Evolutionary conservation across 2,797 vertebrate species (phyloP), one percentile per base, ranked within the genome.

Genomic region (Arctocebus calabarensis): DNA sequence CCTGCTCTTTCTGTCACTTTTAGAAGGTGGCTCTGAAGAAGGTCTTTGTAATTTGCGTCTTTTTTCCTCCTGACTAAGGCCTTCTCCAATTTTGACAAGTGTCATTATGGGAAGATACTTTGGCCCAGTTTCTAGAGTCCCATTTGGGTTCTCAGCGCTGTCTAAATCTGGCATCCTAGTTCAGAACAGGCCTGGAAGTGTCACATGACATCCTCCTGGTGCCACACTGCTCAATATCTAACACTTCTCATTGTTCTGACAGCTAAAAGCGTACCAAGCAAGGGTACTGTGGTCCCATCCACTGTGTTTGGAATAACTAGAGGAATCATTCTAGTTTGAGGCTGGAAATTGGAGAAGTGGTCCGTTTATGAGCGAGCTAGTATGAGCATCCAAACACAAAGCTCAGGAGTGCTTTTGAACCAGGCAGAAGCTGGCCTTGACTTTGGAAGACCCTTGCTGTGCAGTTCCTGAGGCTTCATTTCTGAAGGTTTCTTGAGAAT

Each of bases 31-130:
- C 82, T 93, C 12, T 5, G 22, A 84, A 91, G 92, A 75, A 70
- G 22, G n/a, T 62, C 96, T 97, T 96, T 96, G 94, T 96, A 91
- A 97, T 97, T 97, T 93, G 73, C 87, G 68, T 95, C 83, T 34
- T 48, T 78, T 78, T 64, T 34, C 37, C 37, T 57, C 73, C 34
- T 20, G 85, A 86, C 93, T 64, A 17, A 95, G 84, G 92, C 77
- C 90, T 81, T 90, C 94, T 96, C 20, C 2, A 0, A 59, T 74
- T 90, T 37, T 88, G 74, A 87, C 78, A 48, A 27, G 84, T 96
- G 86, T 97, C 84, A 83, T 96, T 92, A 92, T 78, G 88, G 89
- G 74, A 74, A 95, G 93, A 88, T 71, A 85, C 73, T 57, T 91
- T 95, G 92, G 96, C 96, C 82, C 43, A 32, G 71, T 89, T 96